These are phyloP conservation scores for Actenoides lindsayi DNA, from an alignment of 2,113 vertebrate species.

Conservation along the genomic window DNA sequence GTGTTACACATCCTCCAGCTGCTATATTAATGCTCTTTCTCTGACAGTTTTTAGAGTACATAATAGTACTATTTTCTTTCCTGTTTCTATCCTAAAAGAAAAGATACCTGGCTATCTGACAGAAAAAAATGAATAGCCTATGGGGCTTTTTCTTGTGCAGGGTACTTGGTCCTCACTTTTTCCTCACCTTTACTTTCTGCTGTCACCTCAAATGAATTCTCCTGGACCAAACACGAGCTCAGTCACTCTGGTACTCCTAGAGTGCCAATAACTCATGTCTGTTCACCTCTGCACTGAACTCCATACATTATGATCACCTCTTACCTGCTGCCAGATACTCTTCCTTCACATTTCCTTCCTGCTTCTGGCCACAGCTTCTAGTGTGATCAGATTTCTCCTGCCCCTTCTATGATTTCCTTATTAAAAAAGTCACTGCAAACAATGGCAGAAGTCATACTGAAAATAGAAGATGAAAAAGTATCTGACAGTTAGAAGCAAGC, in stretches of 20 bases:
- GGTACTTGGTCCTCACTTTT: background rate
- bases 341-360: background rate
- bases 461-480: background rate
- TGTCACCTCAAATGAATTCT: background rate
- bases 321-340: background rate
- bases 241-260: background rate
- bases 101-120: background rate
- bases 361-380: background rate
- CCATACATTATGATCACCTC: fast-evolving
- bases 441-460: background rate
- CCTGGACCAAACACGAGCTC: background rate
- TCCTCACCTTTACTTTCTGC: background rate
- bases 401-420: background rate
- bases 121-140: background rate
- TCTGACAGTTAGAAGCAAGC: background rate
- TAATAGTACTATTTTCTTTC: background rate
- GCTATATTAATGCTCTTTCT: background rate
- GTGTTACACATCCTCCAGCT: background rate
- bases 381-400: background rate
- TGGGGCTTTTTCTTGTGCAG: background rate
- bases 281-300: background rate
- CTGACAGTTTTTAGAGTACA: background rate
- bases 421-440: background rate
- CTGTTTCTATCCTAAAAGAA: background rate
- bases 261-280: background rate